phyloP scores from a whole-genome alignment of 2,888 invertebrate species.

The Conchocele bisecta region DNA sequence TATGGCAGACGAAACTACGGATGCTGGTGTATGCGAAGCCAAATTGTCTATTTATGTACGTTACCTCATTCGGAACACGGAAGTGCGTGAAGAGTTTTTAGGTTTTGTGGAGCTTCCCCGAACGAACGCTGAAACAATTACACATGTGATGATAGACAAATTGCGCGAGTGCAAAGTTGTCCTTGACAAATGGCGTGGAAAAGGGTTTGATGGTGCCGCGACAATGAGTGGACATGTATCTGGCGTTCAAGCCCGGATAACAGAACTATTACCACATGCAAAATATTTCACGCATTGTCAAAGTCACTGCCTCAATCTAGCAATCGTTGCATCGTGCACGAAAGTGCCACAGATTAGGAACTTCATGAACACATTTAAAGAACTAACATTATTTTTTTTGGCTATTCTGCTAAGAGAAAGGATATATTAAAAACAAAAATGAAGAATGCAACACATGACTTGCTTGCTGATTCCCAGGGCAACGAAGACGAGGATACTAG shows the following conservation, averaged over 20 bases:
- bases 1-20: not conserved
- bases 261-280: not conserved
- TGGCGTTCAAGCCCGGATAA: not conserved
- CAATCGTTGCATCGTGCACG: not conserved
- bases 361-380: not conserved
- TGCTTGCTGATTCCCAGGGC: too few species aligned
- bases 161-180: not conserved
- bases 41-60: not conserved
- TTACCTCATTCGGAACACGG: not conserved
- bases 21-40: not conserved
- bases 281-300: too few species aligned
- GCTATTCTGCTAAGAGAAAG: too few species aligned
- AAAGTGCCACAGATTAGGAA: not conserved
- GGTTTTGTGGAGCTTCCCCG: not conserved
- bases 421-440: too few species aligned
- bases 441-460: too few species aligned
- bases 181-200: not conserved
- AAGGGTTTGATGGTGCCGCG: not conserved
- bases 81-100: constrained; percentile 1
- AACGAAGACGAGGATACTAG: too few species aligned
- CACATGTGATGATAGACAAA: not conserved
- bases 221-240: not conserved
- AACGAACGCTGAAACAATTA: not conserved
- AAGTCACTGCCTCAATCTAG: not conserved
- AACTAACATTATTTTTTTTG: not conserved